Evolutionary conservation across 2,888 invertebrate genomes (phyloP).

Genomic region (Mellilla xanthometata): DNA sequence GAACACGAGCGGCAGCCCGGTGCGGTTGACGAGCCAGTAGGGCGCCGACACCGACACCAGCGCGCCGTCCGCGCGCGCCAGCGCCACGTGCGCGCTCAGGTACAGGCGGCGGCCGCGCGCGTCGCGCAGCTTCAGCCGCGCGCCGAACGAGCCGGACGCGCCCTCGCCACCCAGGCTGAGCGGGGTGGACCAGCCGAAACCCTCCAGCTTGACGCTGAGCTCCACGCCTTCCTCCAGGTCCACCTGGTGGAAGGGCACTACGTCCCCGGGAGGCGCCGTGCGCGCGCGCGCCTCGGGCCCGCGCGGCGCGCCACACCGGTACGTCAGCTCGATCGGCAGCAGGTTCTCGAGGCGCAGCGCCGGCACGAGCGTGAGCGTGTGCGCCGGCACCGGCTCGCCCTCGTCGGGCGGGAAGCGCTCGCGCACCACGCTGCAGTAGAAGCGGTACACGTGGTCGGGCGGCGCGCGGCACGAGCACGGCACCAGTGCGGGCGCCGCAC

Average conservation of each 20-base stretch:
- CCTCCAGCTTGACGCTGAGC: constrained; percentile 90
- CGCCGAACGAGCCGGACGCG: constrained; percentile 79
- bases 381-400: constrained; percentile 88
- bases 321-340: constrained; percentile 91
- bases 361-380: constrained; percentile 92
- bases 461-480: constrained; percentile 64
- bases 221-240: constrained; percentile 88
- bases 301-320: constrained; percentile 57
- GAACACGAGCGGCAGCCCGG: constrained; percentile 97
- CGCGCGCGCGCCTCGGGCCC: constrained; percentile 59
- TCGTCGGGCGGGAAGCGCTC: constrained; percentile 90
- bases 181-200: constrained; percentile 88
- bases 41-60: constrained; percentile 91
- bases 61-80: constrained; percentile 59
- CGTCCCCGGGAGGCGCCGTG: constrained; percentile 60
- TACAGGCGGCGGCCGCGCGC: constrained; percentile 87
- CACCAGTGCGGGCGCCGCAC: constrained; percentile 43
- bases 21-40: constrained; percentile 98
- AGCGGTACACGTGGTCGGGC: constrained; percentile 75
- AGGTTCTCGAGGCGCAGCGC: constrained; percentile 94
- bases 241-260: constrained; percentile 72
- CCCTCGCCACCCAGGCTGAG: constrained; percentile 84
- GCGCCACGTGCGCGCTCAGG: constrained; percentile 85
- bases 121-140: constrained; percentile 89
- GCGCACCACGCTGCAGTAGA: constrained; percentile 90